These are phyloP conservation scores for Silurus meridionalis DNA, from an alignment of 2,113 vertebrate species.

Conservation along the genomic window DNA sequence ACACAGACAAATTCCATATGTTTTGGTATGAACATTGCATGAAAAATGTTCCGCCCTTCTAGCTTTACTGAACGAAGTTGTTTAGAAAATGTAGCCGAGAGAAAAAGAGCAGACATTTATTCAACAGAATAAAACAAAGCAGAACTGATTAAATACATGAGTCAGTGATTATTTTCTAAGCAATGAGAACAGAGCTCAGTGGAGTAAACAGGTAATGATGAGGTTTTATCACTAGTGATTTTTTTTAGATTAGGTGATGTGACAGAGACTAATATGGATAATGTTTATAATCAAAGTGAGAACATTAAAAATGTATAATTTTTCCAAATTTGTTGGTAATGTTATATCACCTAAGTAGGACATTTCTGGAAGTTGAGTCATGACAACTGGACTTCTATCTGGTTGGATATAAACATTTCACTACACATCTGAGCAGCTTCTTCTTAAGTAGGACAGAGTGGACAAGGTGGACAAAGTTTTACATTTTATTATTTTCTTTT, in stretches of 20 bases:
- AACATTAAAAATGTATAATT: not conserved
- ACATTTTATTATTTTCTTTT: no score
- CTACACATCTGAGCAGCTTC: no score
- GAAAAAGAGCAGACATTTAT: not conserved
- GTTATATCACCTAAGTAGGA: not conserved
- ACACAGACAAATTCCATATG: not conserved
- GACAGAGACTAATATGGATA: not conserved
- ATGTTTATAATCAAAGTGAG: not conserved
- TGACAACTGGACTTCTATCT: no score
- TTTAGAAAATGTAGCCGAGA: not conserved
- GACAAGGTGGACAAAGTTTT: no score
- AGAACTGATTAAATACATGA: not conserved
- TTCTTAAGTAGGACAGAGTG: no score
- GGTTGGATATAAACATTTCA: no score
- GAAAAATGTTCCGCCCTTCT: not conserved
- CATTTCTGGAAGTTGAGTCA: no score
- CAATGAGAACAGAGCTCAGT: not conserved
- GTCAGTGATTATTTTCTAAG: not conserved
- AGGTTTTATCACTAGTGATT: not conserved
- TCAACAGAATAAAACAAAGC: not conserved
- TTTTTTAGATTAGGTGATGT: not conserved
- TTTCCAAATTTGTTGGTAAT: not conserved
- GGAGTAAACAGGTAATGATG: not conserved
- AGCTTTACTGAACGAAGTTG: not conserved
- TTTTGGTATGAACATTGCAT: not conserved